Conservation (phyloP, 2,888 invertebrate species). For the Lumbricus terrestris region DNA sequence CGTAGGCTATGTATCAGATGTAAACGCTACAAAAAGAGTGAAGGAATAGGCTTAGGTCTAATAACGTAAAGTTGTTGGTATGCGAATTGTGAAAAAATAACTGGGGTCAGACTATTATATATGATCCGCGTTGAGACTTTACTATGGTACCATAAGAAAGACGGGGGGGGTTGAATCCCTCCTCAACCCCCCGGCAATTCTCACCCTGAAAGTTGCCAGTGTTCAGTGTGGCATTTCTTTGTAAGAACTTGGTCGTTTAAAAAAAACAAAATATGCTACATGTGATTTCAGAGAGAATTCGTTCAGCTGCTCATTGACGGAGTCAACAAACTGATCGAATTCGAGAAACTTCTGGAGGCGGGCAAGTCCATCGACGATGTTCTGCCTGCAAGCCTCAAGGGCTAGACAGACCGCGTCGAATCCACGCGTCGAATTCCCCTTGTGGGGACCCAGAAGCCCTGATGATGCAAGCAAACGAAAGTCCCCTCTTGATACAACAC, state of each 20-base stretch:
- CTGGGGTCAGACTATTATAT: too few species aligned
- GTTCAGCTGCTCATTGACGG: constrained; percentile 38
- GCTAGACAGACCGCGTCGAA: not conserved
- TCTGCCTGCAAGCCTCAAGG: constrained; percentile 24
- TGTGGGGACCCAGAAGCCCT: not conserved
- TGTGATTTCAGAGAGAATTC: constrained; percentile 30
- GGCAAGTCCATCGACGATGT: constrained; percentile 35
- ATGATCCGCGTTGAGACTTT: too few species aligned
- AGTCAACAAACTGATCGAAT: constrained; percentile 35
- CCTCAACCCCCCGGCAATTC: too few species aligned
- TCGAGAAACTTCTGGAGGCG: constrained; percentile 32
- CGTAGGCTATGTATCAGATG: too few species aligned
- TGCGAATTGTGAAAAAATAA: too few species aligned
- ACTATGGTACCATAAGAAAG: too few species aligned
- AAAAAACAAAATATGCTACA: not conserved
- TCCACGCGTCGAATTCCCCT: not conserved
- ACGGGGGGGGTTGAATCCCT: too few species aligned
- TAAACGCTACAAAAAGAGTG: too few species aligned
- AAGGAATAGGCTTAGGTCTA: too few species aligned
- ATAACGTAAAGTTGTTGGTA: not conserved
- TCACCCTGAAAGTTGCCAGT: too few species aligned
- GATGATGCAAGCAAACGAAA: not conserved
- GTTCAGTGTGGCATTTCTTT: not conserved
- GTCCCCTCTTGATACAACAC: not conserved
- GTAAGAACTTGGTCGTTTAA: not conserved